Evolutionary conservation across 2,888 invertebrate species (phyloP), one percentile per base, ranked within the genome.

Genomic region (Lithophane leautieri): DNA sequence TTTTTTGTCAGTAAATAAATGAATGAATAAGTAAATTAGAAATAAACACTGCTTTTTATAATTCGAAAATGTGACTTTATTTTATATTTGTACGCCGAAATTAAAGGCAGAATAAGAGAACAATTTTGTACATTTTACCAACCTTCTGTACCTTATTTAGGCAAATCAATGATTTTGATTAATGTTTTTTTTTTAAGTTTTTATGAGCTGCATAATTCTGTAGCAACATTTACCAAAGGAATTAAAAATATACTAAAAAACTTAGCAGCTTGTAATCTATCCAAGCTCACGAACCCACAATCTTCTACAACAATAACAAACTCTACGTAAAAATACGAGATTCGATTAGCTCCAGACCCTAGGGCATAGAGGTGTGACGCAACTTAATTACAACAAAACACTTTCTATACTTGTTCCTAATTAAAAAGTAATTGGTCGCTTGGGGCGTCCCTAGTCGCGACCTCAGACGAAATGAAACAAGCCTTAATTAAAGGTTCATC

Each of bases 351-450:
- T 14, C 40, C 22, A 47, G 9, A 25, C 84, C 70, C 81, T 68
- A 74, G 68, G 52, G 81, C 56, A 52, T 61, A 34, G 34, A 72
- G 73, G 82, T 78, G 81, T 79, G 83, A 82, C 65, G 25, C 47
- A 52, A 73, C 83, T 73, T 85, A 88, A 89, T 85, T 88, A 87
- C 86, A 83, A 82, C 85, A 85, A 84, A 85, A 83, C 85, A 86
- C 87, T 81, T 87, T 87, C 86, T 89, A 88, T 92, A 92, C 93
- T 92, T 91, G 91, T 90, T 89, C 89, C 90, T 94, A 94, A 94
- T 94, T 93, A 93, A 94, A 94, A 94, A 93, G 93, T 92, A 92
- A 93, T 93, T 91, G 92, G 88, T 87, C 87, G 84, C 89, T 78
- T 70, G 89, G 88, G 88, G 84, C 83, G 85, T 80, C 86, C 88